Evolutionary conservation across 2,888 invertebrate species (phyloP), one percentile per base, ranked within the genome.

Genomic region (Drosophila cracens): DNA sequence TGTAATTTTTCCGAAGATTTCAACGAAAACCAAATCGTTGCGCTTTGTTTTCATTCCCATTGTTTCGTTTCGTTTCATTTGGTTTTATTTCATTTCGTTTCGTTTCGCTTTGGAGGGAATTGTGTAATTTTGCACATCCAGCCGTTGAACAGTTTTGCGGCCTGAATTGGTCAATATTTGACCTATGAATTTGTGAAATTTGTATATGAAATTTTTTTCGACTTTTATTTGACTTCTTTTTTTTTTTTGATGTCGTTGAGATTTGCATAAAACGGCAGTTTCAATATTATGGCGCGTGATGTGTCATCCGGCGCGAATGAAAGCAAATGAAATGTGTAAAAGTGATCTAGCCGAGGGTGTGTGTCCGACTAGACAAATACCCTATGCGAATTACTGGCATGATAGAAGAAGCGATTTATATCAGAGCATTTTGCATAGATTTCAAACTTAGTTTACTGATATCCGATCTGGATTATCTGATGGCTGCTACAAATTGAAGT

Each of bases 71-170:
- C 62, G 56, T 72, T 66, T 49, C 36, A 27, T 70, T 65, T 51
- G 36, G 49, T 46, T 29, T 46, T 13, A 7, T 62, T 11, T 62
- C 46, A 34, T 58, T 65, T 61, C 64, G 48, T 82, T 66, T 51
- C 64, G 53, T 38, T 58, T 57, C 13, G 29, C 33, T 48, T 60
- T 38, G 18, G 33, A 40, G 59, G 33, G 58, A 68, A 70, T 84
- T 85, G 89, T 85, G 85, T 76, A 85, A 85, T 85, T 89, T 87
- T 43, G 76, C 77, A 61, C 76, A 76, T 76, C 74, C 69, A 46
- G 27, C 62, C 11, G 25, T 36, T 48, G 57, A 36, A 65, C 33
- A 46, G 67, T 34, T 53, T 51, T 36, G 60, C 69, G 64, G 54
- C 73, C 60, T 29, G 36, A 54, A 78, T 84, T 87, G 74, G 74